Percentiles rank a stretch among this genome's conserved stretches.
These are phyloP conservation scores for Pseudopipra pipra DNA, from an alignment of 2,113 vertebrate species.

Conservation along the genomic window DNA sequence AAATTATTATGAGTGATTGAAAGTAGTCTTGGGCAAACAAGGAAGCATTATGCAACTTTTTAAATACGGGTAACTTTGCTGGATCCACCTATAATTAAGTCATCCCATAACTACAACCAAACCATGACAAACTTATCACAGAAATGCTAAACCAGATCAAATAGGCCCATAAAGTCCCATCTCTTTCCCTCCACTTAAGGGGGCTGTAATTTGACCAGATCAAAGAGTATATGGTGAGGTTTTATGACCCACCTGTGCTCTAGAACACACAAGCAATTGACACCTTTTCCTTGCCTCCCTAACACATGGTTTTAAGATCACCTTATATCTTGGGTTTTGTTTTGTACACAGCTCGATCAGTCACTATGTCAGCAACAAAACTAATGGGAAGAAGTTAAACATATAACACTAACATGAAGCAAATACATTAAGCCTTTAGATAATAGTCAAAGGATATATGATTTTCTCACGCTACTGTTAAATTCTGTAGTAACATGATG, in stretches of 20 bases:
- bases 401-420: background rate
- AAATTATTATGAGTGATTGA: background rate
- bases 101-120: background rate
- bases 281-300: background rate
- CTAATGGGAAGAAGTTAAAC: background rate
- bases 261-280: background rate
- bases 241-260: background rate
- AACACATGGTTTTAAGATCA: background rate
- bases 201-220: constrained; percentile 51
- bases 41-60: background rate
- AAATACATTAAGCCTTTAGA: background rate
- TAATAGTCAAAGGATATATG: background rate
- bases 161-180: background rate
- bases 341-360: background rate
- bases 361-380: background rate
- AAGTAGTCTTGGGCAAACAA: background rate
- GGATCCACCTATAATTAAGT: constrained; percentile 22
- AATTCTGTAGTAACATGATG: background rate
- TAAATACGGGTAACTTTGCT: background rate
- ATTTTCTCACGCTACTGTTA: background rate
- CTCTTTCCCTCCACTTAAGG: background rate
- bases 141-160: constrained; percentile 20
- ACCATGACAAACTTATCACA: constrained; percentile 23
- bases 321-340: background rate
- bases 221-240: background rate